Conservation (phyloP, 2,888 invertebrate species). For the Ophion obscuratus region DNA sequence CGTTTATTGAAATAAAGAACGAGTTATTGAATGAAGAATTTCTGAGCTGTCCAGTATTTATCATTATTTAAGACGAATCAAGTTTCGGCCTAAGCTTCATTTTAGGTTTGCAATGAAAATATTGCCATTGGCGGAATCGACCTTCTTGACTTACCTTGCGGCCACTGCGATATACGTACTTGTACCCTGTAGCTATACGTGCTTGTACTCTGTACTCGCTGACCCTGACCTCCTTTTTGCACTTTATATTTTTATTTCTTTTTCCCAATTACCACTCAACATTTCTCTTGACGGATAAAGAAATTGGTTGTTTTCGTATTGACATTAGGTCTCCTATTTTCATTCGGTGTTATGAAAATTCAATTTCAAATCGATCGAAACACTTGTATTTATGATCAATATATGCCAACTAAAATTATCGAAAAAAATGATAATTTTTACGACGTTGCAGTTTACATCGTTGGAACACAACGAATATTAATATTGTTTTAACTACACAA, state of each 20-base stretch:
- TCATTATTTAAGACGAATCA: background rate
- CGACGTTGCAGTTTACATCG: no score
- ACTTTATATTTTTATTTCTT: constrained; percentile 7
- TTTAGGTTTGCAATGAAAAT: background rate
- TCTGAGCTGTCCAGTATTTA: background rate
- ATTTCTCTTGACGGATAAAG: background rate
- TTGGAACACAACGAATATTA: no score
- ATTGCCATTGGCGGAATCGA: background rate
- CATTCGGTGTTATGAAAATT: background rate
- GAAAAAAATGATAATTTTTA: background rate
- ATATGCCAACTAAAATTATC: background rate
- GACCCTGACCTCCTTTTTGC: constrained; percentile 31
- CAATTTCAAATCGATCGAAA: background rate
- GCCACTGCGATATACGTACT: background rate
- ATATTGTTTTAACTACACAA: no score
- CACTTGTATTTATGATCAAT: background rate
- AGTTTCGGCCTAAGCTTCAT: background rate
- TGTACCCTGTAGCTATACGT: background rate
- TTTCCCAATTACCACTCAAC: background rate
- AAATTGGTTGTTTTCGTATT: background rate
- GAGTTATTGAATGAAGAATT: background rate
- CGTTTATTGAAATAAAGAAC: no score
- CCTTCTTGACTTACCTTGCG: constrained; percentile 1
- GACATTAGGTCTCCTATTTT: background rate
- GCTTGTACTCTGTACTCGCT: background rate